Conservation (phyloP, 2,888 invertebrate species). For the Dicyrtoma fusca region DNA sequence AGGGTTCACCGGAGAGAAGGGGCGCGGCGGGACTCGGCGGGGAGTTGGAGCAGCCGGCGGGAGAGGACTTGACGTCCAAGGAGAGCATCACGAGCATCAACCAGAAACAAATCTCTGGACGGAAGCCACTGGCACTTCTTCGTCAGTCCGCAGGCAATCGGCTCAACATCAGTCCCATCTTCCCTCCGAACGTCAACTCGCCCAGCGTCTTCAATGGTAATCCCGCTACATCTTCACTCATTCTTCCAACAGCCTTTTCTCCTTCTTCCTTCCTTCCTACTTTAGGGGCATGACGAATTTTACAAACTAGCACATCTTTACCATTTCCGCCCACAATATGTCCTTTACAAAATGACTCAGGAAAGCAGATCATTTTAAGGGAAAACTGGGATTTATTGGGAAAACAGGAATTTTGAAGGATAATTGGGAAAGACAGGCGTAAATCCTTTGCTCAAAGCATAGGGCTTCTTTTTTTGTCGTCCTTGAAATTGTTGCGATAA, state of each 20-base stretch:
- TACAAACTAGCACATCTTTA: too few relatives aligned
- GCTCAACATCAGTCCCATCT: conserved; percentile 54
- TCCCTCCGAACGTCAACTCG: conserved; percentile 32
- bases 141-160: conserved; percentile 53
- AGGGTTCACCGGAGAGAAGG: conserved; percentile 19
- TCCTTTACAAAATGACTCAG: too few relatives aligned
- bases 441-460: too few relatives aligned
- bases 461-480: too few relatives aligned
- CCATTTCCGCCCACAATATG: too few relatives aligned
- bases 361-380: too few relatives aligned
- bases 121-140: conserved; percentile 51
- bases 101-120: conserved; percentile 44
- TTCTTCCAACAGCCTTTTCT: background rate
- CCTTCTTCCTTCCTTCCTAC: background rate
- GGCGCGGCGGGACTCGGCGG: conserved; percentile 49
- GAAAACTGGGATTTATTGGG: too few relatives aligned
- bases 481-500: too few relatives aligned
- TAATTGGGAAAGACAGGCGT: too few relatives aligned
- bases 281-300: too few relatives aligned
- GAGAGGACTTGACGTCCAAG: background rate
- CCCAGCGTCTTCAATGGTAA: conserved; percentile 3
- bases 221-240: too few relatives aligned
- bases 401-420: too few relatives aligned
- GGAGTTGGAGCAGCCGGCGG: background rate
- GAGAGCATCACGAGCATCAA: conserved; percentile 51